Evolutionary conservation across 2,113 vertebrate species (phyloP).

Genomic region (Picathartes gymnocephalus): DNA sequence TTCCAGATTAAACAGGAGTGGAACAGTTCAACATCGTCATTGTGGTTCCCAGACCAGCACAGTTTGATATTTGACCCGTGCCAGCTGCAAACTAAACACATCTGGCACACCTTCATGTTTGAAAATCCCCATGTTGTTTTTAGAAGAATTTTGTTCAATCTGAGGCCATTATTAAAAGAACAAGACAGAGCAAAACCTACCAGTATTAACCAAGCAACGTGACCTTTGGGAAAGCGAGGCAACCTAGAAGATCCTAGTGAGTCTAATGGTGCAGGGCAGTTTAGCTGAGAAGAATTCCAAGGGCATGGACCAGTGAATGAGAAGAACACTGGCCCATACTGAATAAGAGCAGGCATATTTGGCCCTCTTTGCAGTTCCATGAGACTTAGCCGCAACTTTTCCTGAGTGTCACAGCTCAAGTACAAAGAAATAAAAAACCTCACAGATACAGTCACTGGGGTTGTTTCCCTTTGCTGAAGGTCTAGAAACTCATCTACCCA

Average conservation of each 20-base stretch:
- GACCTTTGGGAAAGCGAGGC: background rate
- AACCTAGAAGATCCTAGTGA: background rate
- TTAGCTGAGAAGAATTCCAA: background rate
- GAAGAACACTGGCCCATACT: background rate
- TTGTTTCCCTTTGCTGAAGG: background rate
- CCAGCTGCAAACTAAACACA: background rate
- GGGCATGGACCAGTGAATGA: background rate
- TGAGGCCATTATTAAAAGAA: background rate
- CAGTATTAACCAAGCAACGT: rapidly evolving
- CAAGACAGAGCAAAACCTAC: background rate
- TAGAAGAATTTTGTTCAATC: background rate
- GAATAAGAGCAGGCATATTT: background rate
- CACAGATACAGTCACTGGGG: background rate
- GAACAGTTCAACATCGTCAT: background rate
- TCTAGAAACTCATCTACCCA: background rate
- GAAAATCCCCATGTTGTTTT: background rate
- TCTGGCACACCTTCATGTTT: background rate
- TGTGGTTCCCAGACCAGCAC: background rate
- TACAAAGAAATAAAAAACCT: background rate
- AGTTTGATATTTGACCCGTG: background rate
- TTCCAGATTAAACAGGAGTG: background rate
- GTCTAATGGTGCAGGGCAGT: background rate
- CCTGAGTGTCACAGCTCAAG: background rate
- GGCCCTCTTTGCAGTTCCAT: background rate
- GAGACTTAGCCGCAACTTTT: background rate